phyloP scores from a whole-genome alignment of 2,113 vertebrate genomes.

The Pelecanus crispus region DNA sequence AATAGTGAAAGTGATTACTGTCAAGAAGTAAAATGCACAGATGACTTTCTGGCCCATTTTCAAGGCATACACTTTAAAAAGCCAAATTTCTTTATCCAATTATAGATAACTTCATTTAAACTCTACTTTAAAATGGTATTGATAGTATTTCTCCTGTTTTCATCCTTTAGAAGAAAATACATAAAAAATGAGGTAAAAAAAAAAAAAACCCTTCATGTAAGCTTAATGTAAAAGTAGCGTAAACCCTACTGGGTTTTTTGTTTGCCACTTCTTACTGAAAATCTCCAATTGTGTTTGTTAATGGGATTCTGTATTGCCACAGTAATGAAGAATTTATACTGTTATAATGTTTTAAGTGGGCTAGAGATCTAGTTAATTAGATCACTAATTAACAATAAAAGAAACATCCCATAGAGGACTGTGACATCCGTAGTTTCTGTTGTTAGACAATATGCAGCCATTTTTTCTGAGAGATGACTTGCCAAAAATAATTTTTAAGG shows the following conservation, averaged over 20 bases:
- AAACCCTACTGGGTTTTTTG: neutral
- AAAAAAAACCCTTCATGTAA: too few relatives aligned
- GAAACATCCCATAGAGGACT: neutral
- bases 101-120: constrained; percentile 44
- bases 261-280: neutral
- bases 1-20: constrained; percentile 74
- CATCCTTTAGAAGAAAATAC: neutral
- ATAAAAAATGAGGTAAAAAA: neutral
- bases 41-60: constrained; percentile 65
- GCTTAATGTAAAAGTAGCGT: neutral
- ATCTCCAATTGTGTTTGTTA: neutral
- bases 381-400: neutral
- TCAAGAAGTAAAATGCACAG: constrained; percentile 68
- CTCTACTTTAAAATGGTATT: neutral
- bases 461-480: neutral
- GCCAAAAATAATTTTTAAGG: neutral
- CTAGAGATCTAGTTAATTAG: neutral
- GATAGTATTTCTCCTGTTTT: constrained; percentile 15
- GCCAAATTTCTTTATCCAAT: constrained; percentile 31
- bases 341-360: neutral
- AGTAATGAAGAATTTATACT: neutral
- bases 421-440: neutral
- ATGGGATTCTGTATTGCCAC: neutral
- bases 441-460: neutral
- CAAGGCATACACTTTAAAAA: constrained; percentile 34